phyloP scores from a whole-genome alignment of 2,113 vertebrate species.

The Limanda limanda region DNA sequence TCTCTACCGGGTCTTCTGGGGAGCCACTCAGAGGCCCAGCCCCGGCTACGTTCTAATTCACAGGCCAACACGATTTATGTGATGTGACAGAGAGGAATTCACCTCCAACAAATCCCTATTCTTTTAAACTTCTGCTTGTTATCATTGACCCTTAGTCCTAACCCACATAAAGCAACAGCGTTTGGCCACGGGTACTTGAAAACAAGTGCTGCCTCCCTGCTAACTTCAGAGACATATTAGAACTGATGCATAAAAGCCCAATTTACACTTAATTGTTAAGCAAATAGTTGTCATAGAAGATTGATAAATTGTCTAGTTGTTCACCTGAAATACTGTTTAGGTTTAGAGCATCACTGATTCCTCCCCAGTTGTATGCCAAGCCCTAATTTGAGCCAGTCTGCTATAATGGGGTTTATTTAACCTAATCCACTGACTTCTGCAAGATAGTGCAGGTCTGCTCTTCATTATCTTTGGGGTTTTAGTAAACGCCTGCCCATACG shows the following conservation, averaged over 20 bases:
- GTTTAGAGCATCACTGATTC: too few species aligned
- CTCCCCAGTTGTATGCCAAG: too few species aligned
- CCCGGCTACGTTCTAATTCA: constrained; percentile 65
- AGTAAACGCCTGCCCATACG: too few species aligned
- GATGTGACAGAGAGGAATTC: constrained; percentile 83
- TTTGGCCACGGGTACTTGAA: constrained; percentile 61
- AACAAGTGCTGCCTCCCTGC: constrained; percentile 63
- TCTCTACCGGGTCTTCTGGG: constrained; percentile 47
- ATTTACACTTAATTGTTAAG: background rate
- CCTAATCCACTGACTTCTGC: too few species aligned
- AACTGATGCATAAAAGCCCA: constrained; percentile 19
- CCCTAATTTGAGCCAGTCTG: too few species aligned
- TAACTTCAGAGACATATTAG: constrained; percentile 52
- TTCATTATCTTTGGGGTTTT: too few species aligned
- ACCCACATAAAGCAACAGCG: constrained; percentile 71
- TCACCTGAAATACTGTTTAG: too few species aligned
- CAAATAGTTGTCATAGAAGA: background rate
- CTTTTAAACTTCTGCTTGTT: constrained; percentile 77
- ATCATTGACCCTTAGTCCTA: constrained; percentile 74
- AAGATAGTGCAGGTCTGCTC: too few species aligned
- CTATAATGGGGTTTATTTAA: too few species aligned
- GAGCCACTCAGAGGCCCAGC: constrained; percentile 56
- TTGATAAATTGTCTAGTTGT: too few species aligned
- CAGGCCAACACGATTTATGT: constrained; percentile 76
- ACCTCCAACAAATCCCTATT: constrained; percentile 72